phyloP scores from a whole-genome alignment of 2,797 vertebrate species.

The Halcyon badia region DNA sequence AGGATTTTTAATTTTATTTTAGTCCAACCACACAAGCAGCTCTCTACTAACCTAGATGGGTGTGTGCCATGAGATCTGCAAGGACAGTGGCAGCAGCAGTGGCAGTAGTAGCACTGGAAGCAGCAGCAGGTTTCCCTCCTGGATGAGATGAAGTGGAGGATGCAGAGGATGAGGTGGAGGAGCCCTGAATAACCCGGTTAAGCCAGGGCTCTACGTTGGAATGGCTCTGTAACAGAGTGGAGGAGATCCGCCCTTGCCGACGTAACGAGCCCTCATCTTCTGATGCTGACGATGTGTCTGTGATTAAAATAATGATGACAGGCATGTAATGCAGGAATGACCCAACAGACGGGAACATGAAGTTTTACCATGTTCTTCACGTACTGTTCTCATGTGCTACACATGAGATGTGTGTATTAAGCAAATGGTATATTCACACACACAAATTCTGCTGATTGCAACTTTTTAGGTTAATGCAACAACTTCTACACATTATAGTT shows the following conservation, averaged over 20 bases:
- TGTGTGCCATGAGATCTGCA: conserved; percentile 92
- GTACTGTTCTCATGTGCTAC: background rate
- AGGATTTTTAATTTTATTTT: background rate
- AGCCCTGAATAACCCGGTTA: conserved; percentile 94
- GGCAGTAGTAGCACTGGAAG: conserved; percentile 76
- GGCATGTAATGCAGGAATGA: conserved; percentile 65
- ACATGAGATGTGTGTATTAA: background rate
- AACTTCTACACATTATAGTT: background rate
- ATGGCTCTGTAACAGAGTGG: conserved; percentile 91
- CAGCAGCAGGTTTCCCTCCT: conserved; percentile 88
- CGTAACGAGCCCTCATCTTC: conserved; percentile 97
- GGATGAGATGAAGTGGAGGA: conserved; percentile 97
- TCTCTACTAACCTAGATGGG: conserved; percentile 92
- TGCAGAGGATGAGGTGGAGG: conserved; percentile 97
- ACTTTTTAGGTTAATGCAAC: background rate
- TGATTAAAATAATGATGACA: conserved; percentile 83
- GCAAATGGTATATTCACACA: background rate
- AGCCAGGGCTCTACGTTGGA: conserved; percentile 93
- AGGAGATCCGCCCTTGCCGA: conserved; percentile 89
- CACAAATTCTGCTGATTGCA: background rate
- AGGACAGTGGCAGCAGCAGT: conserved; percentile 83
- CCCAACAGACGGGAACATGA: background rate
- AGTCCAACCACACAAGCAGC: conserved; percentile 14
- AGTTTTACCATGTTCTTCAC: background rate
- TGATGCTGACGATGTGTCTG: conserved; percentile 98